A percentile compares a stretch with the other conserved stretches of the same genome.
These are phyloP conservation scores for Callocephalon fimbriatum DNA, from an alignment of 2,113 vertebrate species.

Conservation along the genomic window DNA sequence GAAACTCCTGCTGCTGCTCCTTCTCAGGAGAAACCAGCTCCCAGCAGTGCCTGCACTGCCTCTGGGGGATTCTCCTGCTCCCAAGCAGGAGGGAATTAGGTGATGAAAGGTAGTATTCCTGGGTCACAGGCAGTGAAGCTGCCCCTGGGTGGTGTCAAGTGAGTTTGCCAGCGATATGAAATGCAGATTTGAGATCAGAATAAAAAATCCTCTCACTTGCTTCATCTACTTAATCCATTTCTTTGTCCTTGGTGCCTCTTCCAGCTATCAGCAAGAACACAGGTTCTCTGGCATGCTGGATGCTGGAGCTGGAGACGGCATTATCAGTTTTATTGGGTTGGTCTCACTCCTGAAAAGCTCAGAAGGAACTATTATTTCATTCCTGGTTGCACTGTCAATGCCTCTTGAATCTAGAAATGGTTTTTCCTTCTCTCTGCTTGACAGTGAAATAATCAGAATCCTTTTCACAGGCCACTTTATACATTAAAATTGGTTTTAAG, in stretches of 20 bases:
- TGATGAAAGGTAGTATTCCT: neutral
- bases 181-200: neutral
- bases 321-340: neutral
- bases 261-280: neutral
- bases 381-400: neutral
- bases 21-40: neutral
- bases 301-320: neutral
- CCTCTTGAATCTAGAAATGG: neutral
- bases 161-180: neutral
- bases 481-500: constrained; percentile 13
- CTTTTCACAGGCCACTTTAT: neutral
- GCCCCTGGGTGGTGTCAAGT: neutral
- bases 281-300: neutral
- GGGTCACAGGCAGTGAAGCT: neutral
- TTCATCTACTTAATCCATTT: neutral
- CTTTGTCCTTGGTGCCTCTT: neutral
- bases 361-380: neutral
- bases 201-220: neutral
- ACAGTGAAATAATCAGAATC: neutral
- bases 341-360: neutral
- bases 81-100: neutral
- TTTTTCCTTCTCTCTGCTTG: neutral
- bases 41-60: rapidly evolving
- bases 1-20: neutral
- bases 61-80: neutral